Conservation (phyloP, 2,113 vertebrate genomes). For the Stigmatopora argus region DNA sequence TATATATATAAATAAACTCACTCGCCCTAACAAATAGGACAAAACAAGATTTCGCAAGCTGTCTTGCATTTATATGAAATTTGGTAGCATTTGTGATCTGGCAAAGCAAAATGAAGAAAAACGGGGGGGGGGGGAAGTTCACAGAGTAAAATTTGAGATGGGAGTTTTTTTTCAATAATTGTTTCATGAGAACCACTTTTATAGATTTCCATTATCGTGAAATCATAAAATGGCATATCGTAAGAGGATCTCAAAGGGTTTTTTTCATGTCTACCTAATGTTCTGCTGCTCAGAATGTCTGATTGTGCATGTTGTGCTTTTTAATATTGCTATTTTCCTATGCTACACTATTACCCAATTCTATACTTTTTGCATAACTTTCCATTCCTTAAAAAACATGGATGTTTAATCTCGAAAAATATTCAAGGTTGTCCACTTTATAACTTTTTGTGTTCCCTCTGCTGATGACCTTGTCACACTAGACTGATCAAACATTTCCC, state of each 20-base stretch:
- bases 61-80: neutral
- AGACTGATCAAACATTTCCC: no score
- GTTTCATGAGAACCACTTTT: no score
- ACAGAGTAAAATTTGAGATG: no score
- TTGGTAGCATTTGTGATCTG: neutral
- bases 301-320: neutral
- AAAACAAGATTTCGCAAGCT: neutral
- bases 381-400: neutral
- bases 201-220: no score
- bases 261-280: neutral
- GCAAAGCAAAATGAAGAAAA: no score
- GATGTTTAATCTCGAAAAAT: no score
- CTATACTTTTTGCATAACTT: neutral
- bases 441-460: neutral
- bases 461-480: neutral
- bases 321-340: neutral
- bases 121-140: no score
- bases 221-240: no score
- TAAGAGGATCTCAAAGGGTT: no score
- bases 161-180: no score
- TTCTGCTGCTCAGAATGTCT: neutral
- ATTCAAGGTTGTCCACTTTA: neutral
- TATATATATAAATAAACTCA: constrained; percentile 19
- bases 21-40: constrained; percentile 33
- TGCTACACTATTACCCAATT: no score